Evolutionary conservation across 2,113 vertebrate genomes (phyloP), one percentile per base, ranked within the genome.

Genomic region (Herpailurus yagouaroundi): DNA sequence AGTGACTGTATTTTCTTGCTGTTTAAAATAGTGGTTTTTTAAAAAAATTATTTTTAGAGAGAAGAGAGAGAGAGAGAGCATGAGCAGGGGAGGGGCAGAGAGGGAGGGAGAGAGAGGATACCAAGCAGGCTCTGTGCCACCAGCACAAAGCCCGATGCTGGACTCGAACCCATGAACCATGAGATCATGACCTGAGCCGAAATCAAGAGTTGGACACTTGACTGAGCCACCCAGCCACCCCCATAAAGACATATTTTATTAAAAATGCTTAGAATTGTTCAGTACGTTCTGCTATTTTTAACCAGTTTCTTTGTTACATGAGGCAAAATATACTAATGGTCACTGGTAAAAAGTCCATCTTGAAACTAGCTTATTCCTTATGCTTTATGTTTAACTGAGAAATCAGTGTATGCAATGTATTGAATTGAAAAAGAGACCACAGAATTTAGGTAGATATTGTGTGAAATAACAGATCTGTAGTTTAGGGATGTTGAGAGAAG

Each of bases 321-420:
- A 92, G 94, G 38, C 63, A 83, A 57, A 66, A 2, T 71, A 29
- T 69, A 64, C 48, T 11, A 38, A 66, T 73, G 21, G 9, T 66
- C 29, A 69, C 19, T 63, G 52, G 41, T 55, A 48, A 92, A 85
- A 76, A 82, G 57, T 64, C 57, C 13, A 19, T 90, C 29, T 79
- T 48, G 38, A 93, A 95, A 64, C 27, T 85, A 69, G 41, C 27
- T 97, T 89, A 73, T 66, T 91, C 4, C 14, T 81, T 89, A 91
- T 69, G 29, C 7, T 86, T 29, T 27, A 48, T 68, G 38, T 93
- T 76, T 93, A 86, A 77, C 2, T 31, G 57, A 96, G 68, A 86
- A 81, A 69, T 94, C 36, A 89, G 3, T 41, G 36, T 90, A 15
- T 94, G 15, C 19, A 41, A 41, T 38, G 8, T 73, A 55, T 55